These are phyloP conservation scores for Neoseiulus cucumeris DNA, from an alignment of 1,140 invertebrate genomes.

Conservation along the genomic window DNA sequence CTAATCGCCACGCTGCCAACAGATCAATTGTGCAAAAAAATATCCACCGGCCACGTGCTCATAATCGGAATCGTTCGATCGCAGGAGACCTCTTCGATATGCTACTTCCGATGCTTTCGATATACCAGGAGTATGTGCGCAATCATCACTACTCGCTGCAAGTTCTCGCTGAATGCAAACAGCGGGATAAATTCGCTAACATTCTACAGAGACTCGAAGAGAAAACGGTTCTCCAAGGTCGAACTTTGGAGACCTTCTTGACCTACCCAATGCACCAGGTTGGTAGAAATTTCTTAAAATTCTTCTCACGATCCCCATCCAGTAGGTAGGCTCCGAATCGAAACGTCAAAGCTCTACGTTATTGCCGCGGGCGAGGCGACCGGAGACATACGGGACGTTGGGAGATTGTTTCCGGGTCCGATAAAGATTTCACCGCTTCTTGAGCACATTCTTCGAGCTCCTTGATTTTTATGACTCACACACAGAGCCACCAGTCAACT, in stretches of 20 bases:
- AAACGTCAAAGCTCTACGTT: too few species aligned
- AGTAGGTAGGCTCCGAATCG: too few species aligned
- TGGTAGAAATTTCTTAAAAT: slow-evolving; percentile 15
- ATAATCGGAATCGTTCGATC: slow-evolving; percentile 13
- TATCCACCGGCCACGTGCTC: too few species aligned
- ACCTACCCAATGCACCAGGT: slow-evolving; percentile 92
- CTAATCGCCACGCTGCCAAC: too few species aligned
- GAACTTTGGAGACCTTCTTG: slow-evolving; percentile 68
- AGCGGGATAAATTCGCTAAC: slow-evolving; percentile 51
- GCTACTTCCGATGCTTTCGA: slow-evolving; percentile 74
- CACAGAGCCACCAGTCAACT: too few species aligned
- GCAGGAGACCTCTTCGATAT: slow-evolving; percentile 80
- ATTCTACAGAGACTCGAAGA: slow-evolving; percentile 62
- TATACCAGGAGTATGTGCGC: slow-evolving; percentile 82
- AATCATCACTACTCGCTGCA: slow-evolving; percentile 84
- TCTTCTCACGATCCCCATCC: background rate
- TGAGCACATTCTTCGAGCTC: too few species aligned
- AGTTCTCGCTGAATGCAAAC: slow-evolving; percentile 80
- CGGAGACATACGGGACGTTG: too few species aligned
- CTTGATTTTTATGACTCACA: too few species aligned
- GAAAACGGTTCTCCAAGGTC: slow-evolving; percentile 60
- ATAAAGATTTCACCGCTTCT: too few species aligned
- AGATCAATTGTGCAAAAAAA: too few species aligned
- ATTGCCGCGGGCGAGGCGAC: too few species aligned
- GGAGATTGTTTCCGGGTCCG: too few species aligned